Evolutionary conservation across 2,888 invertebrate species (phyloP).

Genomic region (Acanthosoma haemorrhoidale): DNA sequence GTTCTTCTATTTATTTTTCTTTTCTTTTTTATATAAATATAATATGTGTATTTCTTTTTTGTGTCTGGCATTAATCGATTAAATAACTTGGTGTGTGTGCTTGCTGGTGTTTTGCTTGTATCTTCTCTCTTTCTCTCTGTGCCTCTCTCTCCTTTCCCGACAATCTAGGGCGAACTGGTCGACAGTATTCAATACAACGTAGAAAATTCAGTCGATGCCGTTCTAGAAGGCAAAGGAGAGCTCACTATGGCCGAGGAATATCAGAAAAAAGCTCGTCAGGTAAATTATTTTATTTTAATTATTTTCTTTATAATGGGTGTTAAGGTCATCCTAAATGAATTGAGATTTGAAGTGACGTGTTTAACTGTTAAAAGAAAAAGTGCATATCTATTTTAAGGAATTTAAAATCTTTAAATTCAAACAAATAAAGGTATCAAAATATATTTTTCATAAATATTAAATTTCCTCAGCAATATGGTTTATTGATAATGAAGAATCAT

Average conservation of each 20-base stretch:
- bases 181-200: constrained; percentile 93
- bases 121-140: constrained; percentile 36
- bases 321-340: constrained; percentile 15
- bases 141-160: constrained; percentile 29
- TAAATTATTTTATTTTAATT: constrained; percentile 49
- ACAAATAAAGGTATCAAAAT: too few relatives aligned
- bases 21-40: constrained; percentile 13
- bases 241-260: constrained; percentile 74
- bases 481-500: too few relatives aligned
- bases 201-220: constrained; percentile 76
- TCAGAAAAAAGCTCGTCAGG: constrained; percentile 84
- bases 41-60: constrained; percentile 25
- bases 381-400: too few relatives aligned
- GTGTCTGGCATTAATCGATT: constrained; percentile 31
- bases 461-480: too few relatives aligned
- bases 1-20: constrained; percentile 5
- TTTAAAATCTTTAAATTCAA: too few relatives aligned
- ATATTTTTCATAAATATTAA: too few relatives aligned
- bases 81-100: constrained; percentile 32
- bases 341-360: too few relatives aligned
- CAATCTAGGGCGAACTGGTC: constrained; percentile 78
- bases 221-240: constrained; percentile 72
- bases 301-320: neutral
- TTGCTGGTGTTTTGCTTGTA: constrained; percentile 37
- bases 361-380: too few relatives aligned